phyloP scores from a whole-genome alignment of 2,113 vertebrate species.

The rabbit (Oryctolagus cuniculus) region DNA sequence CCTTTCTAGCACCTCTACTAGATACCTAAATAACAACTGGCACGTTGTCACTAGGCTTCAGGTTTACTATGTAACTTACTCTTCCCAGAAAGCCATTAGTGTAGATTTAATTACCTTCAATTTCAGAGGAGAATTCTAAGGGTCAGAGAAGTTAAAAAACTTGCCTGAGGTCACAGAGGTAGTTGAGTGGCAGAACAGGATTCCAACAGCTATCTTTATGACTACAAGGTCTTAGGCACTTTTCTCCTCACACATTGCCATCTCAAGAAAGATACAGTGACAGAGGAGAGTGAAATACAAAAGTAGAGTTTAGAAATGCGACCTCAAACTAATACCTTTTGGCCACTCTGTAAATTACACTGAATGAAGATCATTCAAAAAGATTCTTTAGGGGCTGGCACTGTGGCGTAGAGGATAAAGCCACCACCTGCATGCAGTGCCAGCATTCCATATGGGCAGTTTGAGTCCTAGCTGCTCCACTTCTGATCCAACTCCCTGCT shows the following conservation, averaged over 20 bases:
- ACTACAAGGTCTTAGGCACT: accelerated
- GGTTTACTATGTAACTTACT: neutral
- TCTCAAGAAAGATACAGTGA: neutral
- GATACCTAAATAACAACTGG: neutral
- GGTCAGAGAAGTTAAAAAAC: constrained; percentile 33
- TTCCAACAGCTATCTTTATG: neutral
- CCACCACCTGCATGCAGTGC: no score
- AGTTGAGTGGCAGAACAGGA: neutral
- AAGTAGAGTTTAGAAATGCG: neutral
- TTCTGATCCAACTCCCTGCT: no score
- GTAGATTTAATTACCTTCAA: neutral
- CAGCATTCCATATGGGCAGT: no score
- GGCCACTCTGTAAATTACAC: neutral
- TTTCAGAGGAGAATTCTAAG: neutral
- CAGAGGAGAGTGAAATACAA: neutral
- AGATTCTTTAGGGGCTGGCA: neutral
- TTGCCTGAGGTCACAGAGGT: neutral
- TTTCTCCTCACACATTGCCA: accelerated
- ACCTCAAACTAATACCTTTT: neutral
- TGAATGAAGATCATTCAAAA: neutral
- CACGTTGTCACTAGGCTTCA: neutral
- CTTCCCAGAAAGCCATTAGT: neutral
- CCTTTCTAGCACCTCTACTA: neutral
- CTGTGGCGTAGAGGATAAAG: no score
- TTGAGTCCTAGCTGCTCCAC: no score